Percentiles rank a stretch among this genome's conserved stretches.
These are phyloP conservation scores for Trichechus manatus DNA, from an alignment of 2,113 vertebrate genomes.

Conservation along the genomic window DNA sequence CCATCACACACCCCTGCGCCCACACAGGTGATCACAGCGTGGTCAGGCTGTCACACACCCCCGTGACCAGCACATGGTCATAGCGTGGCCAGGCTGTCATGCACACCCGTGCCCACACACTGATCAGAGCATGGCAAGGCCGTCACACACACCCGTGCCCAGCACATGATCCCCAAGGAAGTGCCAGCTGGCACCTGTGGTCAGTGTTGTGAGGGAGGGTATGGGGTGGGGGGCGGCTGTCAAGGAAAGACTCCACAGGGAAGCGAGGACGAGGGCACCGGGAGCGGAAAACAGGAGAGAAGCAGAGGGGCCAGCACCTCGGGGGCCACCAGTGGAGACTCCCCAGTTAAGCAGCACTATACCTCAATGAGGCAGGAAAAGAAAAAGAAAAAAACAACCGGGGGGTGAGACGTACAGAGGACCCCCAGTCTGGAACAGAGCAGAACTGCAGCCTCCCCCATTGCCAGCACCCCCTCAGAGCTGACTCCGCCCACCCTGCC, in stretches of 20 bases:
- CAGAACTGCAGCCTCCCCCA: too few relatives aligned
- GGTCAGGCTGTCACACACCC: too few relatives aligned
- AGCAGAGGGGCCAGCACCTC: neutral
- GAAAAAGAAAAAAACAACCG: neutral
- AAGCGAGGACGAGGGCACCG: fast-evolving
- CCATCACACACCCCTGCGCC: too few relatives aligned
- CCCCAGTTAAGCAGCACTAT: neutral
- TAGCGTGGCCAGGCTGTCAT: neutral
- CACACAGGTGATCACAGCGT: neutral
- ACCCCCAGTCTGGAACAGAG: too few relatives aligned
- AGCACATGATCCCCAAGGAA: too few relatives aligned
- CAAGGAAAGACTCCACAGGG: neutral
- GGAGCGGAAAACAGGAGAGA: fast-evolving
- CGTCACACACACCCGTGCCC: too few relatives aligned
- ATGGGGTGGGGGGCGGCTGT: too few relatives aligned
- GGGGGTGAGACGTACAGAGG: fast-evolving
- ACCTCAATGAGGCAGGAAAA: neutral
- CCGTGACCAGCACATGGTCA: neutral
- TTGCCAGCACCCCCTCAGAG: too few relatives aligned
- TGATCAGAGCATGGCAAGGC: neutral
- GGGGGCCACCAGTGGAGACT: neutral
- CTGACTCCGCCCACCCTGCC: fast-evolving
- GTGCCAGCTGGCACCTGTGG: too few relatives aligned
- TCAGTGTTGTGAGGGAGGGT: fast-evolving
- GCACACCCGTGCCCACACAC: too few relatives aligned